A percentile compares a stretch with the other conserved stretches of the same genome.
Evolutionary conservation across 30 jellyfish, hydroid and myxozoan species (phyloP).

Genomic region (Cassiopea xamachana): DNA sequence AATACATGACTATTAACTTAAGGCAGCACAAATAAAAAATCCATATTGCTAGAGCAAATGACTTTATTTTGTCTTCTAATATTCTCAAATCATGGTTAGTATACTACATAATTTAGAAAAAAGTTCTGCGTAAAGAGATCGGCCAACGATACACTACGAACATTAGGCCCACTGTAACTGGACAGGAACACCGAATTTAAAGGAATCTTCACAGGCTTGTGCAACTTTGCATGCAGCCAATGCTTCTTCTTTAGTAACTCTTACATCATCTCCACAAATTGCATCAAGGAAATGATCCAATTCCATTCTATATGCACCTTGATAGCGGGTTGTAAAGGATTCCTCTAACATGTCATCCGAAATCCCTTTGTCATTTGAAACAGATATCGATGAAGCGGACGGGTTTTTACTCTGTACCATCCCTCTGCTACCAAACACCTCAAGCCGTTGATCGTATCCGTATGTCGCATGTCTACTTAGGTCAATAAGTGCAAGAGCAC

Average conservation of each 20-base stretch:
- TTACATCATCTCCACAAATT: constrained; percentile 57
- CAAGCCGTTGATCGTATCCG: constrained; percentile 98
- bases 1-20: no score
- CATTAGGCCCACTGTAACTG: constrained; percentile 17
- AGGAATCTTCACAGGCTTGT: constrained; percentile 95
- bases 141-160: not conserved
- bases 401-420: constrained; percentile 89
- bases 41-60: no score
- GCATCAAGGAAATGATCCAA: constrained; percentile 87
- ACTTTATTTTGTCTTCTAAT: no score
- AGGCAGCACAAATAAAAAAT: no score
- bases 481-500: constrained; percentile 84
- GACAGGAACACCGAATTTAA: constrained; percentile 82
- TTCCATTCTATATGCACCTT: constrained; percentile 79
- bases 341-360: constrained; percentile 49
- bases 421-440: constrained; percentile 92
- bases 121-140: no score
- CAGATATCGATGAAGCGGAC: constrained; percentile 49
- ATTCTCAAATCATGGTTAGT: no score
- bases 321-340: constrained; percentile 88
- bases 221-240: constrained; percentile 78
- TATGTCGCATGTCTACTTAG: constrained; percentile 89
- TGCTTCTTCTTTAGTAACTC: constrained; percentile 62
- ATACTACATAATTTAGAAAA: no score
- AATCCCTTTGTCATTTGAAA: constrained; percentile 72